These are phyloP conservation scores for Malacoraja senta DNA, from an alignment of 2,797 vertebrate genomes.

Conservation along the genomic window DNA sequence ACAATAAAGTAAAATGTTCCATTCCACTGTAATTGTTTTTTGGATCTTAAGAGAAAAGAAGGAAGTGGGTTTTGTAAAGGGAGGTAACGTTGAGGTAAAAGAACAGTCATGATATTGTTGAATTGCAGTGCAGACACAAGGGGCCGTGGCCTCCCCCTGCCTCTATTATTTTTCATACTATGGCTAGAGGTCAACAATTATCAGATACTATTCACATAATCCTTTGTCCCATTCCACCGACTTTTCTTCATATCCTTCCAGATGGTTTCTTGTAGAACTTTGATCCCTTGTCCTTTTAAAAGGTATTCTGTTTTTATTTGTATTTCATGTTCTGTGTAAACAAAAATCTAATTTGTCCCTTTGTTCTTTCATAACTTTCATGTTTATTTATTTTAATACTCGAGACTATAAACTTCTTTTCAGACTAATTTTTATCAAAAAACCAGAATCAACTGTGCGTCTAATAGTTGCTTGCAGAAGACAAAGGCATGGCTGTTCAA, in stretches of 20 bases:
- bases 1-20: no score
- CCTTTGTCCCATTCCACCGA: neutral
- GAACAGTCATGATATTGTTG: no score
- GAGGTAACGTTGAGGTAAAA: no score
- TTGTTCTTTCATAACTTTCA: constrained; percentile 1
- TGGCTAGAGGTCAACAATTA: neutral
- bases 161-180: no score
- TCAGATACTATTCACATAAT: neutral
- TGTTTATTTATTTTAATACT: neutral
- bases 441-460: neutral
- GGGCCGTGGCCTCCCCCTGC: no score
- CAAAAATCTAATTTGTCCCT: neutral
- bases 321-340: neutral
- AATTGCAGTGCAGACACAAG: no score
- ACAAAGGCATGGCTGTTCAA: neutral
- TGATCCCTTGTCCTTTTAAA: neutral
- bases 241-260: neutral
- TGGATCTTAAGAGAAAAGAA: no score
- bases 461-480: neutral
- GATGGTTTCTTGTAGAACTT: neutral
- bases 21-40: no score
- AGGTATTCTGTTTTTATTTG: neutral
- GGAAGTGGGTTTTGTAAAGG: no score
- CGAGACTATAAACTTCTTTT: neutral
- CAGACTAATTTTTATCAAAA: neutral